phyloP scores from a whole-genome alignment of 2,797 vertebrate genomes.

The Acipenser transmontanus region DNA sequence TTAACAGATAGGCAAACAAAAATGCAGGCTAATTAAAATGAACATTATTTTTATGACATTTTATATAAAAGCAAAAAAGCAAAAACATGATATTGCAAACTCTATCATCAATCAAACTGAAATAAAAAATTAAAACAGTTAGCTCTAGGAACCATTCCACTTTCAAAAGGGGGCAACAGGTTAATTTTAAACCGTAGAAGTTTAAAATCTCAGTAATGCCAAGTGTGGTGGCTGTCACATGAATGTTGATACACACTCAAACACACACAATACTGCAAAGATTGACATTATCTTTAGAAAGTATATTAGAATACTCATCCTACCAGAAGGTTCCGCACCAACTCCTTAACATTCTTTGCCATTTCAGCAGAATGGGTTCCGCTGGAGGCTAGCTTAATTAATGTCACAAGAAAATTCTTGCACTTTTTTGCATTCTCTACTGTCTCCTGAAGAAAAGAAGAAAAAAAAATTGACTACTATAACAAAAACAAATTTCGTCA shows the following conservation, averaged over 20 bases:
- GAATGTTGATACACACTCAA: background rate
- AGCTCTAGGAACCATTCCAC: too few relatives aligned
- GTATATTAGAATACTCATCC: slow-evolving; percentile 27
- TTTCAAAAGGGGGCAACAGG: too few relatives aligned
- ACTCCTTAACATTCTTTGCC: slow-evolving; percentile 78
- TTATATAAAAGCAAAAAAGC: too few relatives aligned
- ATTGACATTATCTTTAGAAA: background rate
- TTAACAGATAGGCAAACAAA: background rate
- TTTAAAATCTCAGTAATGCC: too few relatives aligned
- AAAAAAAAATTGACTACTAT: slow-evolving; percentile 27
- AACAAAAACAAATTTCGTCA: too few relatives aligned
- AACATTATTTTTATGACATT: too few relatives aligned
- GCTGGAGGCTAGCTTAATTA: slow-evolving; percentile 85
- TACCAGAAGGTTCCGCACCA: slow-evolving; percentile 83
- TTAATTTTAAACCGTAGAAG: too few relatives aligned
- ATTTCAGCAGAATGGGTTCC: slow-evolving; percentile 76
- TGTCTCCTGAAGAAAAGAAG: slow-evolving; percentile 55
- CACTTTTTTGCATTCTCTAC: slow-evolving; percentile 94
- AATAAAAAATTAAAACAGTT: too few relatives aligned
- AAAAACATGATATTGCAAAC: too few relatives aligned
- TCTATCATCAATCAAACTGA: too few relatives aligned
- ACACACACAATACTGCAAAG: background rate
- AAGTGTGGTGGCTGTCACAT: too few relatives aligned
- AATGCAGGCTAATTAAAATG: background rate
- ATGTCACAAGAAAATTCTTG: slow-evolving; percentile 88